Evolutionary conservation across 2,888 invertebrate genomes (phyloP).

Genomic region (Folsomia manolachei): DNA sequence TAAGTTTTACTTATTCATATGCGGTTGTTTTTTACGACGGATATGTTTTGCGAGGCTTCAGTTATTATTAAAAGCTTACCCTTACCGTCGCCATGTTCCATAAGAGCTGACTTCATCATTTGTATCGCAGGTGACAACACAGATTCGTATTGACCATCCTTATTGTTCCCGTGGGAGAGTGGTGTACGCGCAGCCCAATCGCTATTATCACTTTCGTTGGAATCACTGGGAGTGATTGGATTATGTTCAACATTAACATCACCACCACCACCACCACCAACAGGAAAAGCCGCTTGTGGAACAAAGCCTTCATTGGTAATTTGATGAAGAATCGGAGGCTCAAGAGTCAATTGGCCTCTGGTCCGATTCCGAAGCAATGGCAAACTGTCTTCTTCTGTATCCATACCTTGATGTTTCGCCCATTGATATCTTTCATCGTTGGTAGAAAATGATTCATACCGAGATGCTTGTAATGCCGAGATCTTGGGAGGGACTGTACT

Average conservation of each 20-base stretch:
- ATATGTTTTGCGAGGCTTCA: too few relatives aligned
- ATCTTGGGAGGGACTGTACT: too few relatives aligned
- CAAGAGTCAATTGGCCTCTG: not conserved
- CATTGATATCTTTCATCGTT: not conserved
- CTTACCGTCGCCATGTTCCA: not conserved
- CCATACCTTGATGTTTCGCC: not conserved
- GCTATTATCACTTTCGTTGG: slow-evolving; percentile 23
- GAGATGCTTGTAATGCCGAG: not conserved
- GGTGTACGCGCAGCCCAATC: slow-evolving; percentile 9
- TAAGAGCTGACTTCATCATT: slow-evolving; percentile 16
- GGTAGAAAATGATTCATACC: not conserved
- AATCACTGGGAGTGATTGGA: slow-evolving; percentile 40
- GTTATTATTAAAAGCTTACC: too few relatives aligned
- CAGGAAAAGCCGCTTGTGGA: too few relatives aligned
- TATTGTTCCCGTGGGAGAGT: slow-evolving; percentile 16
- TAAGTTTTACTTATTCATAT: too few relatives aligned
- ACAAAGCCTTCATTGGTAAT: too few relatives aligned
- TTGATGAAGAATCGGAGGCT: not conserved
- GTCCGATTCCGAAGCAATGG: not conserved
- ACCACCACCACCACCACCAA: not conserved
- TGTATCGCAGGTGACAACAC: not conserved
- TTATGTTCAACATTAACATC: slow-evolving; percentile 36
- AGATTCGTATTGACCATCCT: slow-evolving; percentile 21
- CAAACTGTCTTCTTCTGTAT: slow-evolving; percentile 13
- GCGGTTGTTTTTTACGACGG: too few relatives aligned